Evolutionary conservation across 2,888 invertebrate genomes (phyloP).

Genomic region (Aporophyla lueneburgensis): DNA sequence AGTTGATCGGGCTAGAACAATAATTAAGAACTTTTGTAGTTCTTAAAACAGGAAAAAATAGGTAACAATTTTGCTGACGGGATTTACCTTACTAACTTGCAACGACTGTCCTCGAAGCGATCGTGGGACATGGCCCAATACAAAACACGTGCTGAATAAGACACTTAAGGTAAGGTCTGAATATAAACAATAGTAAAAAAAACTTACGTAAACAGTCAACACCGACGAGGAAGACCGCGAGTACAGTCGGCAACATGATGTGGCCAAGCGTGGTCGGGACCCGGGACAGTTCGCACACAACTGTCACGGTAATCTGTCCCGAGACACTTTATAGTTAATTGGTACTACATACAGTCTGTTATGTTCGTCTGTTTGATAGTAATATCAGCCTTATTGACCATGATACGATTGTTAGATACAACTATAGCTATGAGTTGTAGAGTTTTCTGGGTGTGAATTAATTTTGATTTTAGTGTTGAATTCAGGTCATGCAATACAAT

Average conservation of each 20-base stretch:
- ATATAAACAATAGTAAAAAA: background rate
- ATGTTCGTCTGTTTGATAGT: conserved; percentile 23
- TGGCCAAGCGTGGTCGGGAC: conserved; percentile 41
- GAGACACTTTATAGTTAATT: conserved; percentile 71
- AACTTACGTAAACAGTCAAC: conserved; percentile 63
- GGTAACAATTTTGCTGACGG: background rate
- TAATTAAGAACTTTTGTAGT: background rate
- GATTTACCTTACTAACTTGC: background rate
- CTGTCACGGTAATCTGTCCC: conserved; percentile 63
- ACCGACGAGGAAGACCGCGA: conserved; percentile 49
- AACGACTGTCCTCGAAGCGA: background rate
- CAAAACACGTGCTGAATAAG: background rate
- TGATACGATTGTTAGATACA: background rate
- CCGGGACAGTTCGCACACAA: conserved; percentile 60
- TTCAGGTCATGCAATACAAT: background rate
- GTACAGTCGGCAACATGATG: conserved; percentile 62
- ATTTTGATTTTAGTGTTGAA: background rate
- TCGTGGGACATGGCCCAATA: background rate
- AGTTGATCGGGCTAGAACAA: no score
- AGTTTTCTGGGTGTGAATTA: background rate
- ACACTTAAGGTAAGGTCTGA: background rate
- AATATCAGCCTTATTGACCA: conserved; percentile 15
- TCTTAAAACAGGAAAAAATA: background rate
- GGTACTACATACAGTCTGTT: conserved; percentile 70
- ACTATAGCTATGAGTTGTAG: background rate